phyloP scores from a whole-genome alignment of 92 coral and sea anemone genomes.

The Scolanthus callimorphus region DNA sequence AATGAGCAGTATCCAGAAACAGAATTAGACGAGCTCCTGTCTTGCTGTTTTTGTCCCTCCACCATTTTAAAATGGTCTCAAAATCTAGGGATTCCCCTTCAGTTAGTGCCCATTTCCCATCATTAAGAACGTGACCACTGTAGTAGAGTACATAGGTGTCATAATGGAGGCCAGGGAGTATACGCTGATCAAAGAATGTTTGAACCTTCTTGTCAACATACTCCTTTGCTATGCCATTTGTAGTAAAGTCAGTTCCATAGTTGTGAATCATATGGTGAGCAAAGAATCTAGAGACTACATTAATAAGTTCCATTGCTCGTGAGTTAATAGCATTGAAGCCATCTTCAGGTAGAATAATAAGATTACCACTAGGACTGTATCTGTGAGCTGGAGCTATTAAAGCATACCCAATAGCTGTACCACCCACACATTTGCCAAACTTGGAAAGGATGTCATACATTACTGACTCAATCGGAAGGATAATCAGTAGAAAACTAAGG shows the following conservation, averaged over 20 bases:
- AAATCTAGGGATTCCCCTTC: conserved; percentile 77
- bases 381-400: conserved; percentile 86
- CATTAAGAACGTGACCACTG: conserved; percentile 87
- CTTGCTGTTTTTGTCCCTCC: conserved; percentile 67
- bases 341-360: conserved; percentile 70
- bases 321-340: conserved; percentile 74
- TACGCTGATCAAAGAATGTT: conserved; percentile 84
- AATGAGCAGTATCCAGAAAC: conserved; percentile 85
- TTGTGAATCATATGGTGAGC: conserved; percentile 90
- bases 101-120: conserved; percentile 90
- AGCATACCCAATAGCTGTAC: conserved; percentile 99
- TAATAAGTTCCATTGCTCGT: conserved; percentile 77
- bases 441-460: conserved; percentile 84
- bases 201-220: conserved; percentile 67
- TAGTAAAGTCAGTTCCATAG: conserved; percentile 93
- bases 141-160: conserved; percentile 91
- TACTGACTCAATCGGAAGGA: conserved; percentile 84
- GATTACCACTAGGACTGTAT: conserved; percentile 68
- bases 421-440: conserved; percentile 92
- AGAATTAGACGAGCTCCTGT: conserved; percentile 84
- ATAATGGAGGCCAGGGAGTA: conserved; percentile 85
- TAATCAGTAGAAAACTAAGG: conserved; percentile 67
- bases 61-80: conserved; percentile 62
- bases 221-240: conserved; percentile 85
- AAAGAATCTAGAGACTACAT: conserved; percentile 79